Percentiles rank a stretch among this genome's conserved stretches.
Evolutionary conservation across 2,113 vertebrate genomes (phyloP).

Genomic region (Raja brachyura): DNA sequence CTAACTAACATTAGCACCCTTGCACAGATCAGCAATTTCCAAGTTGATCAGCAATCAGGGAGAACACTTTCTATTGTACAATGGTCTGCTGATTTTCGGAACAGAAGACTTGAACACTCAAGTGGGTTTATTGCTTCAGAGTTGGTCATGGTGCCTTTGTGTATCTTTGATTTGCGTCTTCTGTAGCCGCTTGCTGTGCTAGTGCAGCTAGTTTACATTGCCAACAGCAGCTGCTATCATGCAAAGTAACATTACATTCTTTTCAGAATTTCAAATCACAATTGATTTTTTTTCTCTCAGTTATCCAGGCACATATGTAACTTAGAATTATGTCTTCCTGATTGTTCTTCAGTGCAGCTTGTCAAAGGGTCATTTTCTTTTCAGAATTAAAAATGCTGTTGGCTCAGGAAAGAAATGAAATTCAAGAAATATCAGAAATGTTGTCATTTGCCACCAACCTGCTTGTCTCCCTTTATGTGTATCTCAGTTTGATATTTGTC

Average conservation of each 20-base stretch:
- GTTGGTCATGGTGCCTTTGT: background rate
- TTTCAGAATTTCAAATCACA: background rate
- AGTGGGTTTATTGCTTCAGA: background rate
- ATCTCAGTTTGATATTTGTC: slow-evolving; percentile 13
- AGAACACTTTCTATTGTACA: background rate
- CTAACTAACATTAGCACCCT: background rate
- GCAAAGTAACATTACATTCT: background rate
- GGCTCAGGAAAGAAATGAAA: background rate
- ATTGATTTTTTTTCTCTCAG: background rate
- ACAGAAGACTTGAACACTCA: background rate
- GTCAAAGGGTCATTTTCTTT: background rate
- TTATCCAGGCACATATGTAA: background rate
- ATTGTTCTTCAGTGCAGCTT: background rate
- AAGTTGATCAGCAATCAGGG: background rate
- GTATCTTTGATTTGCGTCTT: background rate
- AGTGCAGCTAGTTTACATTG: background rate
- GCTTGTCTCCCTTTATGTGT: background rate
- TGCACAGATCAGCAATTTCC: background rate
- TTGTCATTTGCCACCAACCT: background rate
- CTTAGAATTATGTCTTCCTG: background rate
- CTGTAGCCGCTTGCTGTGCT: background rate
- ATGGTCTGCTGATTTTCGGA: background rate
- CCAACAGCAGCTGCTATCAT: background rate
- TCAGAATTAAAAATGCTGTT: background rate
- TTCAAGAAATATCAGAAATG: background rate